Conservation (phyloP, 1,140 invertebrate genomes). For the Zophobas atratus region DNA sequence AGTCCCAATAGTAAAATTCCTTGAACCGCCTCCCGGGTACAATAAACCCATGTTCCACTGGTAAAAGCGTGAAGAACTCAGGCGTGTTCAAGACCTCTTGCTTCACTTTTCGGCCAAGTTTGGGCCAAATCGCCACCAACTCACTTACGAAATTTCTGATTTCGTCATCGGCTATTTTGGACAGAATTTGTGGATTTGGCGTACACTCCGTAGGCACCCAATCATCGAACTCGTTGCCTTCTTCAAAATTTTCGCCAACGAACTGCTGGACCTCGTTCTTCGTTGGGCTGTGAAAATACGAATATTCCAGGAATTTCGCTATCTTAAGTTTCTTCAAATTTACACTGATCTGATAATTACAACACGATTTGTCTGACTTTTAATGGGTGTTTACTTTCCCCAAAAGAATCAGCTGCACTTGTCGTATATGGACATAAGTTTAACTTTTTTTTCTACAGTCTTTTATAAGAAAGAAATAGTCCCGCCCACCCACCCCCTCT, state of each 20-base stretch:
- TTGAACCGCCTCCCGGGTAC: slow-evolving; percentile 91
- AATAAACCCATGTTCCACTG: slow-evolving; percentile 86
- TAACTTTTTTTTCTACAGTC: too few relatives aligned
- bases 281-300: slow-evolving; percentile 67
- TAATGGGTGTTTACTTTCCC: too few relatives aligned
- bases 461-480: too few relatives aligned
- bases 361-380: too few relatives aligned
- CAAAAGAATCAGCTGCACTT: too few relatives aligned
- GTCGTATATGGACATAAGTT: too few relatives aligned
- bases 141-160: slow-evolving; percentile 74
- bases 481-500: too few relatives aligned
- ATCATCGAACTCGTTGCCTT: slow-evolving; percentile 70
- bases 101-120: slow-evolving; percentile 78
- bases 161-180: slow-evolving; percentile 75
- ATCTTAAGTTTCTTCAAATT: too few relatives aligned
- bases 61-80: slow-evolving; percentile 82
- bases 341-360: too few relatives aligned
- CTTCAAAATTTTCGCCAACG: slow-evolving; percentile 70
- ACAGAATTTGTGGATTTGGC: slow-evolving; percentile 78
- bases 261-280: slow-evolving; percentile 74
- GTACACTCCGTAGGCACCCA: slow-evolving; percentile 80
- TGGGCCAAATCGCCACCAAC: slow-evolving; percentile 81
- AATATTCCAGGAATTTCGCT: too few relatives aligned
- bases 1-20: slow-evolving; percentile 93
- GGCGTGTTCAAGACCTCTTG: slow-evolving; percentile 75